Evolutionary conservation across 35 echinoderm and acorn worm species (phyloP), one percentile per base, ranked within the genome.

Genomic region (Ophiothrix spiculata): DNA sequence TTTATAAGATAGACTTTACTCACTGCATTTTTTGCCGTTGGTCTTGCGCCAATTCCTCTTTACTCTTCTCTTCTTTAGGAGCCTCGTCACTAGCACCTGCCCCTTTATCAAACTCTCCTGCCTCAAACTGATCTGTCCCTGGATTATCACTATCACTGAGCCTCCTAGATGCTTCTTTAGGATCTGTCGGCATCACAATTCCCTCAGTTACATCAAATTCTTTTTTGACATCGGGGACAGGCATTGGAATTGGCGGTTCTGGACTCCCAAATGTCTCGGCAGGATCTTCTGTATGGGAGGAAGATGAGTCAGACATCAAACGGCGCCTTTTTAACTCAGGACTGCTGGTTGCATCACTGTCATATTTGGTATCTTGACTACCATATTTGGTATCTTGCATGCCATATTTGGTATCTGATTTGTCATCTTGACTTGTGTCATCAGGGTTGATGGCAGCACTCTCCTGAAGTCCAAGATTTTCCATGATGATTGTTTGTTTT

Each of bases 1-100:
- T n/a, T n/a, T n/a, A n/a, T n/a, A n/a, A n/a, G n/a, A n/a, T n/a
- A n/a, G n/a, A n/a, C 4, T 69, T 8, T 0, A 90, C 88, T 85
- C 46, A 92, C 90, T 92, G 90, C 85, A 87, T 92, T 49, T 85
- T 92, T 75, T 87, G 90, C 39, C 90, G 39, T 74, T 87, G 63
- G 80, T 87, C 84, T 54, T 89, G 74, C 46, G 81, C 78, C 29
- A 88, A 35, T 77, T 96, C 80, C 37, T 88, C 60, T 82, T 87
- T 88, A 34, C 33, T 87, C 75, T 92, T 91, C 40, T 88, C 86
- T 46, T 56, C 82, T 60, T 81, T 64, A 36, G 54, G 32, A 16
- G 75, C 75, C 76, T 75, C 38, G 17, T 78, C 39, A 35, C 25
- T 36, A 36, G 4, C 39, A 36, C 28, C 13, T 83, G 78, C 19